Evolutionary conservation across 2,888 invertebrate species (phyloP), one percentile per base, ranked within the genome.

Genomic region (Euzetes globulus): DNA sequence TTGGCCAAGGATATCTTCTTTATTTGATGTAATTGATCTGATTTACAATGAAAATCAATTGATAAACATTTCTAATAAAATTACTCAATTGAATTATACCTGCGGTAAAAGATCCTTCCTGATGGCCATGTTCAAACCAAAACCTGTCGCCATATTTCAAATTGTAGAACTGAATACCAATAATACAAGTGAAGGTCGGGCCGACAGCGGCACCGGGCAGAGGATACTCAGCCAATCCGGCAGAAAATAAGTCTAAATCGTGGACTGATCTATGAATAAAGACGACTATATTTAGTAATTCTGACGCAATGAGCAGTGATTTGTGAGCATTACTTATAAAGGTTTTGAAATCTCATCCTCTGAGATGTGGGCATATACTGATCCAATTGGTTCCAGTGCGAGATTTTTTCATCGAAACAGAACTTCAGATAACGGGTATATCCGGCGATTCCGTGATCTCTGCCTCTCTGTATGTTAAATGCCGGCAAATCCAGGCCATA

Each of bases 201-300:
- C 97, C 97, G 0, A 97, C 91, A 0, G 94, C 84, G 6, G 93
- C 95, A 6, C 95, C 96, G 80, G 91, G 91, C 3, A 94, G 81
- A 0, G 86, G 83, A 3, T 91, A 85, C 82, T 87, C 87, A 79
- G 94, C 91, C 89, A 97, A 90, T 3, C 94, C 92, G 27, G 96
- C 97, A 0, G 95, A 92, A 87, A 97, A 98, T 3, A 97, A 85
- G 83, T 98, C 85, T 75, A 98, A 92, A 82, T 98, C 97, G 80
- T 97, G 94, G 0, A 95, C 95, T 11, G 76, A 77, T 60, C 79
- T 78, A 45, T 27, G 58, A 22, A 7, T 63, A 22, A 27, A 17
- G 17, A 13, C 4, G 25, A 29, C 19, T 29, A n/a, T n/a, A n/a
- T 7, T 60, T 37, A 3, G 11, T 70, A 22, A 19, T 22, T 45